Conservation (phyloP, 2,113 vertebrate genomes). For the Apteryx owenii region DNA sequence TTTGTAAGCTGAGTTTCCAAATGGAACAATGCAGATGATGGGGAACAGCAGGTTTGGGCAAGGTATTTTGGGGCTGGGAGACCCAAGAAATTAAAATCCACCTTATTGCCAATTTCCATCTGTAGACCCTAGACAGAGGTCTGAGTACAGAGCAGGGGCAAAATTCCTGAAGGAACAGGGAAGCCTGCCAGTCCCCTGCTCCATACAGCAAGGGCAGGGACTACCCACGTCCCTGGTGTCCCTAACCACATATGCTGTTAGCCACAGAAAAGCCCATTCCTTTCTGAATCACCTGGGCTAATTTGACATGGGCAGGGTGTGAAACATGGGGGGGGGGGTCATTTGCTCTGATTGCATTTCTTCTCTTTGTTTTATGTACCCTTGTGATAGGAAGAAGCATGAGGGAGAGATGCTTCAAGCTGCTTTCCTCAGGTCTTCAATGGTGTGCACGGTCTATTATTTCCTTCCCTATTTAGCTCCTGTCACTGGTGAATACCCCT, state of each 20-base stretch:
- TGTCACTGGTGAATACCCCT: not conserved
- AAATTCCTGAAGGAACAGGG: not conserved
- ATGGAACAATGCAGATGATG: not conserved
- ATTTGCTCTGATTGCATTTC: no score
- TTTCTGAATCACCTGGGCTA: no score
- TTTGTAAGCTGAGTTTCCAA: rapidly evolving
- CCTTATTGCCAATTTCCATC: not conserved
- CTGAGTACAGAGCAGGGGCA: not conserved
- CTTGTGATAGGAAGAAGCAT: no score
- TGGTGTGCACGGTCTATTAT: not conserved
- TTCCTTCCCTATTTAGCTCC: not conserved
- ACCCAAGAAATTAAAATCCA: not conserved
- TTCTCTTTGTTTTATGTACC: no score
- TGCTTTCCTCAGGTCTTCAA: not conserved
- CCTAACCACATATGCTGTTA: not conserved
- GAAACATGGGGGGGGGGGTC: no score
- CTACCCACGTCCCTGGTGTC: not conserved
- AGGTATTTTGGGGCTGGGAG: not conserved
- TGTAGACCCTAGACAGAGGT: not conserved
- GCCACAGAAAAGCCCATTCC: no score
- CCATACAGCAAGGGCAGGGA: not conserved
- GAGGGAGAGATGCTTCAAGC: no score
- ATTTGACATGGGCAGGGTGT: no score
- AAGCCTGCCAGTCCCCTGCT: not conserved
- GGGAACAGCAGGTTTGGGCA: not conserved